Conservation (phyloP, 2,113 vertebrate species). For the Bubo blakistoni region DNA sequence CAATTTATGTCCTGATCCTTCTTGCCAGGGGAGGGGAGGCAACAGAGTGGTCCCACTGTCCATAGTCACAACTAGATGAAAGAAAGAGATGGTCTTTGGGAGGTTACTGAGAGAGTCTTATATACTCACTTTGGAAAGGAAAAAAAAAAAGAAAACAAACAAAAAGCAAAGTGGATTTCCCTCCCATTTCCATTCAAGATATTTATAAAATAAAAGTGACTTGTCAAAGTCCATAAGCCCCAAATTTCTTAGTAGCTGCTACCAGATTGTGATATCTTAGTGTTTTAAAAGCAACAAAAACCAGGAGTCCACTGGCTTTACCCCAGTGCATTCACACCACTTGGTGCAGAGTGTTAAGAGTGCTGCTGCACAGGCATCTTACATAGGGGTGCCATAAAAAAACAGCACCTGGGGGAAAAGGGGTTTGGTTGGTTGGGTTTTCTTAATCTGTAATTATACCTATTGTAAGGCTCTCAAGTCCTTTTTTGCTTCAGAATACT, state of each 20-base stretch:
- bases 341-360: neutral
- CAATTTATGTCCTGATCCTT: neutral
- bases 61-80: neutral
- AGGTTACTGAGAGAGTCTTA: neutral
- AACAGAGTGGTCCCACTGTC: neutral
- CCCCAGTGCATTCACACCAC: neutral
- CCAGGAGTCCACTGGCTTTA: neutral
- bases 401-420: neutral
- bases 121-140: neutral
- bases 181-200: neutral
- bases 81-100: neutral
- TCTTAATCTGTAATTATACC: neutral
- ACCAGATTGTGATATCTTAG: neutral
- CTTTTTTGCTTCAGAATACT: neutral
- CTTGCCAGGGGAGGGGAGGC: neutral
- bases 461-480: neutral
- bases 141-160: no score
- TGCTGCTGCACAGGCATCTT: neutral
- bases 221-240: neutral
- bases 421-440: fast-evolving
- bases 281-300: neutral
- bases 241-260: neutral
- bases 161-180: neutral
- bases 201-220: neutral
- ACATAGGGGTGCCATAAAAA: neutral